Base-by-base conservation (phyloP, 2,888 invertebrate species). In the Kuschelorhynchus macadamiae region DNA sequence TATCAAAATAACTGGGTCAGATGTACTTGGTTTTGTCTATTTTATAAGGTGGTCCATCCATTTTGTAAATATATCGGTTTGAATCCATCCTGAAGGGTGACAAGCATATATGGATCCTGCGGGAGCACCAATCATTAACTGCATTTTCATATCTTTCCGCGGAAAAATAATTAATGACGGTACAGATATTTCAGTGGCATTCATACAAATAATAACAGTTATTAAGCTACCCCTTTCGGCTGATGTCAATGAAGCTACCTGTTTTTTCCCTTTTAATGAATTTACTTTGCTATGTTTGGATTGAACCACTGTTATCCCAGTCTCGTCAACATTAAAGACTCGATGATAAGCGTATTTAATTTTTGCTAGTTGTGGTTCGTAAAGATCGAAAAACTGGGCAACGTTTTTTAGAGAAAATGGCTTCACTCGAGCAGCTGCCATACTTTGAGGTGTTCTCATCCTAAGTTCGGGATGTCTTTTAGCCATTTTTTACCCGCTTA, bases 81-180 rank as follows among this genome's bases (percentile, higher is more conserved):
- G 42, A 9, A 7, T 42, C 42, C 42, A 42, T 14, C 42, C 42
- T 11, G 42, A 42, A 42, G 17, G 17, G 11, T 42, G 42, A 17
- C 4, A 5, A 7, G 25, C 25, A 25, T 5, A 25, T 25, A 25
- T 25, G 7, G 25, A 25, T 5, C 25, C 25, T 25, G 25, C 4
- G 7, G 36, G 36, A 3, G 36, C 36, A 4, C 36, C 36, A 7
- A 7, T 11, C 12, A 11, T n/a, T 12, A 36, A 12, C 11, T 36
- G 5, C 3, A 11, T 3, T 11, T 36, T 36, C n/a, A n/a, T 11
- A 36, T 36, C 11, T 11, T 36, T 36, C 11, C 36, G 3, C 2
- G 36, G 36, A 36, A 36, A 36, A 3, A 36, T 12, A 7, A 36
- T 3, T 3, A 36, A 11, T 3, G 36, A 11, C 3, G 36, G 36